Evolutionary conservation across 2,113 vertebrate species (phyloP).

Genomic region (Pachycephala philippinensis): DNA sequence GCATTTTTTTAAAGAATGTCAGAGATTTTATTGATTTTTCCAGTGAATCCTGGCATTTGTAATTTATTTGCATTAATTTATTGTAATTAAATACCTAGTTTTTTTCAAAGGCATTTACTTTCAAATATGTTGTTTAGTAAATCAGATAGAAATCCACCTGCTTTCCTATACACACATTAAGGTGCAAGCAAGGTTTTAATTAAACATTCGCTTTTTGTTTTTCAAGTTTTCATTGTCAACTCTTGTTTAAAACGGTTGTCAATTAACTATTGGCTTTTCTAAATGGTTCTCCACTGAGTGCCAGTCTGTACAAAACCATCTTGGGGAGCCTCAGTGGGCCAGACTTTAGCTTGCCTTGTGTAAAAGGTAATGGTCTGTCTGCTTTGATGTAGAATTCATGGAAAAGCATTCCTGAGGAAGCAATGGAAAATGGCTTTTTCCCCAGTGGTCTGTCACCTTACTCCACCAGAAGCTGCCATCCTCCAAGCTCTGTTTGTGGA

Average conservation of each 20-base stretch:
- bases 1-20: background rate
- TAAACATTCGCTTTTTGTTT: background rate
- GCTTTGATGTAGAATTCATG: background rate
- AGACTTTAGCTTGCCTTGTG: background rate
- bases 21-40: background rate
- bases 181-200: background rate
- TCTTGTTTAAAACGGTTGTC: background rate
- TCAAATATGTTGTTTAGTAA: background rate
- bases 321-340: background rate
- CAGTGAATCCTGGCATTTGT: background rate
- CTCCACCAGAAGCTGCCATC: background rate
- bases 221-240: background rate
- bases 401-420: background rate
- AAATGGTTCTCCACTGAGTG: background rate
- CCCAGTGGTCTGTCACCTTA: background rate
- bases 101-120: background rate
- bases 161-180: background rate
- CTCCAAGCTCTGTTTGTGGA: background rate
- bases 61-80: background rate
- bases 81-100: background rate
- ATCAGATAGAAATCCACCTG: background rate
- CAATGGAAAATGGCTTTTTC: background rate
- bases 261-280: background rate
- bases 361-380: background rate
- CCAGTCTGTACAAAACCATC: background rate